Base-by-base conservation (phyloP, 2,113 vertebrate genomes). In the Oophaga pumilio region DNA sequence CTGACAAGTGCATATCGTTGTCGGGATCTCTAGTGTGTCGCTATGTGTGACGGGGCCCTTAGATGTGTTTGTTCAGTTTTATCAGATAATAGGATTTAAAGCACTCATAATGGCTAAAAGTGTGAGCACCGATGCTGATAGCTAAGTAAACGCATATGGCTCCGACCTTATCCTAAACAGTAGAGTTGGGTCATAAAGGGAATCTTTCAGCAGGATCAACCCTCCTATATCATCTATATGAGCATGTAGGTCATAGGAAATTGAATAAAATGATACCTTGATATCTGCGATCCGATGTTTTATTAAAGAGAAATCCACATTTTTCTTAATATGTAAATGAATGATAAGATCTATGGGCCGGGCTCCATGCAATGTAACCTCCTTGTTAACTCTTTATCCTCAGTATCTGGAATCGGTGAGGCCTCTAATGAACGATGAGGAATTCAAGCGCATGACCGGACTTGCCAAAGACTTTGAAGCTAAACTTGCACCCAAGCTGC, bases 381-480 rank as follows among this genome's bases (percentile, higher is more conserved):
- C 18, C 69, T 8, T 73, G 28, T 73, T 17, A 49, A 20, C 17
- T 22, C 14, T 13, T 59, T 57, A 8, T 57, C n/a, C 3, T 43
- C 77, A 97, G 97, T 97, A 96, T 89, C 84, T 98, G 91, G 97
- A 97, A 81, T 97, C 97, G 0, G 93, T 97, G 57, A 94, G 94
- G 15, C 96, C 96, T 0, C 87, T 97, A 89, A 94, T 94, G 91
- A 91, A 92, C 0, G 94, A 95, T 1, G 59, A 89, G 0, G 91
- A 95, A 79, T 97, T 95, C 64, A 91, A 95, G 89, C 91, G 91
- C 17, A 94, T 92, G 89, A 87, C 90, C 0, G 88, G 71, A 4
- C 92, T 97, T 74, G 96, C 96, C 0, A 84, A 90, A 18, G 95
- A 97, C 52, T 98, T 98, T 81, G 95, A 97, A 92, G 90, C 89